Percentiles rank a stretch among this genome's conserved stretches.
These are phyloP conservation scores for Cryptosula pallasiana DNA, from an alignment of 2,888 invertebrate species.

Conservation along the genomic window DNA sequence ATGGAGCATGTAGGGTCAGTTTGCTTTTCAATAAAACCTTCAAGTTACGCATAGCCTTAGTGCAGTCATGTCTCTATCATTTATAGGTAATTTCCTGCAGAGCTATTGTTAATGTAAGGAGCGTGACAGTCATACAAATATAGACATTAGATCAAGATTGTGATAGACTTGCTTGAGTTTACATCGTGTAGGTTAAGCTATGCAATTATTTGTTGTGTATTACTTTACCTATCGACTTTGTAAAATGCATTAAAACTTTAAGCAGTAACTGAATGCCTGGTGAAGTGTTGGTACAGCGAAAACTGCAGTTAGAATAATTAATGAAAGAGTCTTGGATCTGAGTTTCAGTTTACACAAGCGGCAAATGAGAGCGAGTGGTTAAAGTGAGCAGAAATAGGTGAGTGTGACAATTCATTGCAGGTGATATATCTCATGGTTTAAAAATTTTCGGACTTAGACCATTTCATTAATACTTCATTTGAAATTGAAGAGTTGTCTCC, in stretches of 20 bases:
- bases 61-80: too few species aligned
- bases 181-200: background rate
- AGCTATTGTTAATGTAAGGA: too few species aligned
- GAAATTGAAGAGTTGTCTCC: too few species aligned
- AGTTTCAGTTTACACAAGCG: background rate
- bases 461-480: too few species aligned
- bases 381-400: too few species aligned
- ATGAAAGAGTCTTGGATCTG: background rate
- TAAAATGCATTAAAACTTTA: background rate
- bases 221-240: background rate
- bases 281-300: background rate
- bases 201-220: conserved; percentile 19
- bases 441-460: too few species aligned
- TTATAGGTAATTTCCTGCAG: too few species aligned
- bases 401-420: too few species aligned
- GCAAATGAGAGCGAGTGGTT: background rate
- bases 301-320: background rate
- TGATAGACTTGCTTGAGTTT: background rate
- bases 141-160: background rate
- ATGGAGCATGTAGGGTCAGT: too few species aligned
- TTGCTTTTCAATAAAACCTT: too few species aligned
- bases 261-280: conserved; percentile 8
- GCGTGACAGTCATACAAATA: background rate
- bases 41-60: too few species aligned
- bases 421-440: too few species aligned